Percentiles rank a stretch among this genome's conserved stretches.
These are phyloP conservation scores for Nymphalis io DNA, from an alignment of 1,140 invertebrate genomes.

Conservation along the genomic window DNA sequence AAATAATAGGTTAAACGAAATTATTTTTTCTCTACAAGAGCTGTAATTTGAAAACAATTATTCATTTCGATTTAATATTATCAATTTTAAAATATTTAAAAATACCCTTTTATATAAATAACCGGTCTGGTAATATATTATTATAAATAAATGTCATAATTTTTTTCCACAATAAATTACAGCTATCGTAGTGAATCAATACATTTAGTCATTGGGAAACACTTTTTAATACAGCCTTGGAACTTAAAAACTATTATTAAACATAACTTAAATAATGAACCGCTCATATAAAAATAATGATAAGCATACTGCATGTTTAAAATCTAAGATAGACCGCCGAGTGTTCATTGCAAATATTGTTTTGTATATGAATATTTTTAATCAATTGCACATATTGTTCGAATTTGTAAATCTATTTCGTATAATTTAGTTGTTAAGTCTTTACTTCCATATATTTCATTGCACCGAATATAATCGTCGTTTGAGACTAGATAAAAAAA, in stretches of 20 bases:
- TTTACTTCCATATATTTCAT: slow-evolving; percentile 31
- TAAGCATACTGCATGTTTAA: slow-evolving; percentile 65
- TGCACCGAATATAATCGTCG: slow-evolving; percentile 31
- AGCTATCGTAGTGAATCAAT: slow-evolving; percentile 22
- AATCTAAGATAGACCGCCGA: slow-evolving; percentile 73
- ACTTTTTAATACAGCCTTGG: slow-evolving; percentile 77
- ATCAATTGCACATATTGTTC: slow-evolving; percentile 51
- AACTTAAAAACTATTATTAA: slow-evolving; percentile 75
- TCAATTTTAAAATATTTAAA: slow-evolving; percentile 2
- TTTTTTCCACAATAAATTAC: slow-evolving; percentile 20
- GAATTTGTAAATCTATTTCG: slow-evolving; percentile 33
- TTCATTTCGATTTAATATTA: neutral
- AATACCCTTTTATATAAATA: neutral
- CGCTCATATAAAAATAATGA: slow-evolving; percentile 76
- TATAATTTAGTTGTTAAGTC: slow-evolving; percentile 26
- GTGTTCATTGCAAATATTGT: slow-evolving; percentile 16
- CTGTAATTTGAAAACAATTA: slow-evolving; percentile 22
- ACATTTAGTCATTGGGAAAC: slow-evolving; percentile 49
- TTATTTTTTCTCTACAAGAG: slow-evolving; percentile 30
- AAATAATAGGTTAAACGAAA: slow-evolving; percentile 49
- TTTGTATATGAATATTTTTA: slow-evolving; percentile 25
- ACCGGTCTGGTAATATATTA: neutral
- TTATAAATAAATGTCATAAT: slow-evolving; percentile 2
- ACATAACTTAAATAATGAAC: slow-evolving; percentile 75
- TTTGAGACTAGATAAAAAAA: slow-evolving; percentile 35